Evolutionary conservation across 2,888 invertebrate species (phyloP), one percentile per base, ranked within the genome.

Genomic region (Miltochrista miniata): DNA sequence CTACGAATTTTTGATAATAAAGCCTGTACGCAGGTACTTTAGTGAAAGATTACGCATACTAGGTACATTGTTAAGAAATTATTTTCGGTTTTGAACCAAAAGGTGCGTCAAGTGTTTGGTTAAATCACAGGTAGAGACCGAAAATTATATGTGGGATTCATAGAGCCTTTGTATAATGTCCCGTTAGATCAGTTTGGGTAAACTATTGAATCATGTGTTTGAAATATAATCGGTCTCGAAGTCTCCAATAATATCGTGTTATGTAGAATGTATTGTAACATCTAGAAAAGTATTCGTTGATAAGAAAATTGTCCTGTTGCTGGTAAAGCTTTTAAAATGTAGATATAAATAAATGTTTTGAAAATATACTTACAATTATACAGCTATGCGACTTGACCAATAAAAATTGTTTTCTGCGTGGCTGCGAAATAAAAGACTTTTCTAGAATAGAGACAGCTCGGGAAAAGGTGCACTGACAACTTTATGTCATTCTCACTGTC

Each of bases 91-190:
- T 67, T 68, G 50, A 61, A 18, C 52, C 59, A 64, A 79, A 83
- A 76, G 77, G 74, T 68, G 74, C 72, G 73, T 80, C 83, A 86
- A 87, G 87, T 89, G 88, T 82, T 81, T 76, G 77, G 74, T 77
- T 73, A 64, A 68, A 75, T 69, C 75, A 81, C 89, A 88, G 89
- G 89, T 88, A 89, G 84, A 74, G 61, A 68, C 68, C 65, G 69
- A 70, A 69, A 70, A 37, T 56, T 74, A 72, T n/a, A n/a, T 63
- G 60, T 64, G 56, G 72, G 79, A 72, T 74, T 74, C 77, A 72
- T 69, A 75, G 72, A 62, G 70, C 76, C 73, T 84, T 86, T 85
- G 81, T 83, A 55, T 58, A 68, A 64, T 47, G 70, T 85, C 78
- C 89, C 88, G 90, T 89, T 90, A 89, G 72, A 77, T 74, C 70